Evolutionary conservation across 1,140 invertebrate species (phyloP).

Genomic region (Maconellicoccus hirsutus): DNA sequence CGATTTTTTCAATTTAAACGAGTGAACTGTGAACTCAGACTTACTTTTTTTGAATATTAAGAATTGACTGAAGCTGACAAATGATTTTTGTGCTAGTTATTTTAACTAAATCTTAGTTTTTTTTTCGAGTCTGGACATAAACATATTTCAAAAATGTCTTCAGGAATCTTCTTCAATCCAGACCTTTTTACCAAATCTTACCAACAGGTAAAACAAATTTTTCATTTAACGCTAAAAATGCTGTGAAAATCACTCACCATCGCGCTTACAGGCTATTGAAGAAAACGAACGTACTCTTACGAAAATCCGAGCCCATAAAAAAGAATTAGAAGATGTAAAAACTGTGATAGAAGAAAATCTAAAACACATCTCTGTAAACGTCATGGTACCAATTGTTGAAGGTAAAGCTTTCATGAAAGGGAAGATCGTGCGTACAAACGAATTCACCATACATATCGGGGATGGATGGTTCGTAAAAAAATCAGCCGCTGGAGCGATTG

Average conservation of each 20-base stretch:
- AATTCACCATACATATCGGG: constrained; percentile 52
- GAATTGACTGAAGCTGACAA: no score
- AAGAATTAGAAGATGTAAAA: constrained; percentile 27
- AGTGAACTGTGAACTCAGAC: no score
- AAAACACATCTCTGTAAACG: constrained; percentile 34
- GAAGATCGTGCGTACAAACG: constrained; percentile 56
- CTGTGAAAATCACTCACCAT: neutral
- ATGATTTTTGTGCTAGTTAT: no score
- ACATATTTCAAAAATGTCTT: no score
- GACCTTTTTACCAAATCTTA: neutral
- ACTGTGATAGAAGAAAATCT: constrained; percentile 24
- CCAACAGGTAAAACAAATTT: neutral
- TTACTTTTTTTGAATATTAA: no score
- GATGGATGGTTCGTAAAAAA: constrained; percentile 59
- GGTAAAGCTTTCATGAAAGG: constrained; percentile 54
- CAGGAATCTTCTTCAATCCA: neutral
- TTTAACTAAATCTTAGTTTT: no score
- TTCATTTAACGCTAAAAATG: neutral
- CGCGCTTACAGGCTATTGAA: neutral
- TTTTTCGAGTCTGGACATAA: no score
- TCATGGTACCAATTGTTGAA: constrained; percentile 51
- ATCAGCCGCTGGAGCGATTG: constrained; percentile 47
- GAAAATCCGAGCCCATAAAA: constrained; percentile 26
- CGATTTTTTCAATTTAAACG: no score
- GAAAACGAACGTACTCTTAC: neutral